These are phyloP conservation scores for Sebastes kiyomatsui DNA, from an alignment of 2,797 vertebrate species.

Conservation along the genomic window DNA sequence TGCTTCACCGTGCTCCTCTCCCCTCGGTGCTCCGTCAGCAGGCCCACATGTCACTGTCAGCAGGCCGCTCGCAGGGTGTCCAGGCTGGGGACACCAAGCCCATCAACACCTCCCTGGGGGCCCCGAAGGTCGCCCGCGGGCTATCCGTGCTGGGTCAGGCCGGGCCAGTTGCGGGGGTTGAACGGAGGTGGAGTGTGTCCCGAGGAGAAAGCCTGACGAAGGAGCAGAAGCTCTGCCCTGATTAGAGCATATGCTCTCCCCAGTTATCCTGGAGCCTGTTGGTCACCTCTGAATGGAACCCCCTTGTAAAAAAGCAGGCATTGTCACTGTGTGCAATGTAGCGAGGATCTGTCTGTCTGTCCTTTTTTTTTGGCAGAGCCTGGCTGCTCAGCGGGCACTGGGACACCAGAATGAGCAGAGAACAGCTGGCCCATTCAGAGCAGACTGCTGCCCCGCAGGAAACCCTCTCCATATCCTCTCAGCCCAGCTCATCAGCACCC, in stretches of 20 bases:
- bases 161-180: constrained; percentile 31
- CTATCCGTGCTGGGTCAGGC: constrained; percentile 40
- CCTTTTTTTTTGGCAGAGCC: constrained; percentile 57
- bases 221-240: constrained; percentile 45
- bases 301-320: constrained; percentile 50
- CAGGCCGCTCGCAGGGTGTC: constrained; percentile 27
- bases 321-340: constrained; percentile 45
- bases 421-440: constrained; percentile 79
- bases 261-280: constrained; percentile 58
- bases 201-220: constrained; percentile 28
- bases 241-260: constrained; percentile 65
- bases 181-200: constrained; percentile 52
- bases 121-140: constrained; percentile 41
- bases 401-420: constrained; percentile 57
- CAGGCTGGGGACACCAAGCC: constrained; percentile 41
- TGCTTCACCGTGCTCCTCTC: constrained; percentile 18
- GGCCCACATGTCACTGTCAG: constrained; percentile 71
- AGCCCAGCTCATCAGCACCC: constrained; percentile 61
- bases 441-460: constrained; percentile 77
- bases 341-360: constrained; percentile 37
- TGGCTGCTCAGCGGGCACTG: constrained; percentile 48
- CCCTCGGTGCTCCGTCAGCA: constrained; percentile 56
- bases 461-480: constrained; percentile 58
- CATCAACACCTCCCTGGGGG: constrained; percentile 67
- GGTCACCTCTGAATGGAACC: constrained; percentile 65